Evolutionary conservation across 2,888 invertebrate species (phyloP), one percentile per base, ranked within the genome.

Genomic region (Lithophane leautieri): DNA sequence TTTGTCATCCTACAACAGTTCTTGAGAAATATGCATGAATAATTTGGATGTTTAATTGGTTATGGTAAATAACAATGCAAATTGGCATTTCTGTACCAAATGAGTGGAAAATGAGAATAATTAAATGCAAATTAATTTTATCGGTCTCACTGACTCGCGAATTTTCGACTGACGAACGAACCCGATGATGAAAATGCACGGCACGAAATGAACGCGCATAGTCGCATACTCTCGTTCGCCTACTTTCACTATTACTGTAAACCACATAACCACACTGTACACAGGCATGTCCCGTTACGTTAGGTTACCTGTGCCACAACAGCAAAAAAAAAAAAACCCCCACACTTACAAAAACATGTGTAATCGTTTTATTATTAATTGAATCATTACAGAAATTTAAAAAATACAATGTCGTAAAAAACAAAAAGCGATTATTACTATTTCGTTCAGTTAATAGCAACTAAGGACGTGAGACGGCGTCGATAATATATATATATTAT

Each of bases 381-480:
- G 94, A 94, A 94, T 94, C 90, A 95, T 94, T 95, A 95, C 95
- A 96, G 96, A 94, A 96, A 95, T 96, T 96, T 95, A 94, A 93
- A 94, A 79, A 94, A 93, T 93, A 93, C 93, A 93, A 93, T 94
- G 94, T 95, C 92, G 93, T 94, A 95, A 89, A 95, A 95, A 95
- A 95, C 91, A 92, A 94, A 93, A 89, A 90, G 86, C 89, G 89
- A 91, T 92, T 84, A 92, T 92, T 91, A 93, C 94, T 95, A 95
- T 95, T 94, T 95, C 94, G 94, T 94, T 95, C 94, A 90, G 91
- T 92, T 89, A 92, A 92, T 93, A 95, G 95, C 94, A 95, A 96
- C 94, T 94, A 93, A 95, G 92, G 93, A 92, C 91, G 92, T 93
- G 93, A 93, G 93, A 94, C 93, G 92, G 94, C 94, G 94, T 94